Percentiles rank a stretch among this genome's conserved stretches.
Evolutionary conservation across 2,888 invertebrate genomes (phyloP).

Genomic region (Papilio gigon): DNA sequence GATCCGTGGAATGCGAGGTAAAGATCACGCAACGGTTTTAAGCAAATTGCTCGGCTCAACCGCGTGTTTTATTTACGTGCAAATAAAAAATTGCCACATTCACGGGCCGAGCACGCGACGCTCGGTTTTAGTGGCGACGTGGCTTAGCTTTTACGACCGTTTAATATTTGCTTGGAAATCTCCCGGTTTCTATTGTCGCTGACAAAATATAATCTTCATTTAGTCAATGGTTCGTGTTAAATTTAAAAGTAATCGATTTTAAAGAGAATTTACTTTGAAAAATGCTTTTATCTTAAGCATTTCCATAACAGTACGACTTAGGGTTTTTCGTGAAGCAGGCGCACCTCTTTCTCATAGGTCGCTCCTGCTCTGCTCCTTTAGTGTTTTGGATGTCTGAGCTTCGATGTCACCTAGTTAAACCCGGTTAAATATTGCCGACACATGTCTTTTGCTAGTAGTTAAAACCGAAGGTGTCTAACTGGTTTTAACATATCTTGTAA

Average conservation of each 20-base stretch:
- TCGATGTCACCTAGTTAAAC: too few species aligned
- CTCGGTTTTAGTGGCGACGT: slow-evolving; percentile 58
- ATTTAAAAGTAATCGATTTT: neutral
- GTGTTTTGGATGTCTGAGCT: too few species aligned
- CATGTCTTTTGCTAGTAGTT: too few species aligned
- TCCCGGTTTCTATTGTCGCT: slow-evolving; percentile 47
- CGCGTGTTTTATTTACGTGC: slow-evolving; percentile 72
- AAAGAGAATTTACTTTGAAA: slow-evolving; percentile 34
- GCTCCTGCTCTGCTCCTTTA: too few species aligned
- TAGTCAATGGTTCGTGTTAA: neutral
- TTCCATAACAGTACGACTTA: too few species aligned
- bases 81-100: slow-evolving; percentile 73
- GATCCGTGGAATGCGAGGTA: slow-evolving; percentile 42
- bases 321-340: too few species aligned
- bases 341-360: too few species aligned
- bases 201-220: neutral
- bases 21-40: slow-evolving; percentile 63
- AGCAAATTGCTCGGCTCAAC: slow-evolving; percentile 71
- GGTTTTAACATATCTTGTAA: neutral
- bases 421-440: too few species aligned
- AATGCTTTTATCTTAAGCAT: slow-evolving; percentile 42
- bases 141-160: slow-evolving; percentile 54
- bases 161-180: slow-evolving; percentile 53
- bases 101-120: slow-evolving; percentile 53
- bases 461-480: too few species aligned